phyloP scores from a whole-genome alignment of 2,797 vertebrate genomes.

The Tadarida brasiliensis region DNA sequence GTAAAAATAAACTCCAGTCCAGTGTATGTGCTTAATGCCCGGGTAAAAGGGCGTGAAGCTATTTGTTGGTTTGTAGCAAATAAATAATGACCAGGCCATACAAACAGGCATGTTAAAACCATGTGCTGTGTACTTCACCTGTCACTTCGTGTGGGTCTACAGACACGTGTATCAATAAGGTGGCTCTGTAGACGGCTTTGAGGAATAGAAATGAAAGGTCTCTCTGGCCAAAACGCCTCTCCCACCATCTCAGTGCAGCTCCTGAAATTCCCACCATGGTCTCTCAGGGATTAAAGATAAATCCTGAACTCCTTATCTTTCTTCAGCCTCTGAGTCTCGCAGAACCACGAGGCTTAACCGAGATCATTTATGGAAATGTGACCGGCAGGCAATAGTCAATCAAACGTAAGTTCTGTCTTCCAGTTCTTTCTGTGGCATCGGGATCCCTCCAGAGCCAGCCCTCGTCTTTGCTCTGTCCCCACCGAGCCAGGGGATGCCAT shows the following conservation, averaged over 20 bases:
- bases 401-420: background rate
- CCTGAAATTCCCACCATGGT: background rate
- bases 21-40: background rate
- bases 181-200: background rate
- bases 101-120: background rate
- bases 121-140: background rate
- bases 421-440: background rate
- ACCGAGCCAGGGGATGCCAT: fast-evolving
- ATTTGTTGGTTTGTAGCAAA: background rate
- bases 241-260: background rate
- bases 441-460: background rate
- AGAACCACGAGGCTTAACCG: background rate
- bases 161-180: background rate
- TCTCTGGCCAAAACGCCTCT: background rate
- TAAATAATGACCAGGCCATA: background rate
- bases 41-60: background rate
- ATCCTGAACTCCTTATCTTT: background rate
- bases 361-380: background rate
- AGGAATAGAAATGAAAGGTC: background rate
- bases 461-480: background rate
- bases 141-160: background rate
- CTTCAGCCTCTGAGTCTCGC: background rate
- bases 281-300: background rate
- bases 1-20: constrained; percentile 38
- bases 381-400: background rate